Base-by-base conservation (phyloP, 2,888 invertebrate species). In the Neoaliturus tenellus region DNA sequence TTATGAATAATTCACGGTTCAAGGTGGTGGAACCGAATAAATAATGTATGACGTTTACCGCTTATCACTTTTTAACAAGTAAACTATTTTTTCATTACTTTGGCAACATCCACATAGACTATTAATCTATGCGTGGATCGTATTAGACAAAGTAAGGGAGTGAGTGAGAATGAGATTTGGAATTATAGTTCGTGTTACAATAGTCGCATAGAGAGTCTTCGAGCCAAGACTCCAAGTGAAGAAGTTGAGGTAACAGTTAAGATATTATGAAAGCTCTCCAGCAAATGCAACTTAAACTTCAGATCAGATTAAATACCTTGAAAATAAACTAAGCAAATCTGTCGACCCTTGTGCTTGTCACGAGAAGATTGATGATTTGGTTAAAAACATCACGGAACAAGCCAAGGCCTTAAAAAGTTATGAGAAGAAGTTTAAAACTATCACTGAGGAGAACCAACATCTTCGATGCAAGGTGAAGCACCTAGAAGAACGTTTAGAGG, bases 221-320 rank as follows among this genome's bases (percentile, higher is more conserved):
- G 48, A 14, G n/a, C 12, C 12, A 17, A 48, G n/a, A 14, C 48
- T 17, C 5, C 48, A 48, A 14, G 17, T 17, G 48, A 48, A 17
- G 48, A 4, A 3, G 14, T 2, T 48, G 48, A 48, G 3, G 48
- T 48, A 48, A 48, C 5, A 48, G 4, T 4, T 48, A 48, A 48
- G 48, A 39, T 12, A 39, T 81, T 80, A n/a, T 51, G 51, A 51
- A 23, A 23, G 51, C 51, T 23, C 14, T 23, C 35, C 12, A 12
- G 48, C 78, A 28, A 55, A 75, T 55, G 87, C 87, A 35, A 83
- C 28, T 12, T 0, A 44, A 78, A 25, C 48, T 10, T 23, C 31
- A 5, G 48, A 78, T 23, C 48, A 14, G 23, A 44, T 48, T 31
- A 78, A 28, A 28, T 8, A 48, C 8, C 78, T 48, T 17, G 78